Conservation (phyloP, 2,113 vertebrate genomes). For the Pseudonaja textilis region DNA sequence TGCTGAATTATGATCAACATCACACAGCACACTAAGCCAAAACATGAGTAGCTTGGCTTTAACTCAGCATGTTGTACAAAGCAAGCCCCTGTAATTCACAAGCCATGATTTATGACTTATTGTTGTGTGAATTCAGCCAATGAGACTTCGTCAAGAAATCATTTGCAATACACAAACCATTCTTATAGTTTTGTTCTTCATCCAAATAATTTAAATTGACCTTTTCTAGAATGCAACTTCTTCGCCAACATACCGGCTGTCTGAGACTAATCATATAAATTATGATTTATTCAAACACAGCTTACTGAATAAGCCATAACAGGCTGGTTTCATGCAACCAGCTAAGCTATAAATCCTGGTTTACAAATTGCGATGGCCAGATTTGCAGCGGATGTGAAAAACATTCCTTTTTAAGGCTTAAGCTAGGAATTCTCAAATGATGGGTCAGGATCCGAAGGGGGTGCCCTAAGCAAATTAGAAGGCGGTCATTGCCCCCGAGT, state of each 20-base stretch:
- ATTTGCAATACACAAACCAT: neutral
- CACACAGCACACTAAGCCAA: neutral
- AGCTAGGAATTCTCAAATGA: neutral
- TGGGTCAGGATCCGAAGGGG: neutral
- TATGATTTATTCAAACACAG: neutral
- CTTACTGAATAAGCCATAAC: neutral
- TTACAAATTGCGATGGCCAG: neutral
- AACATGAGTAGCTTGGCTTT: neutral
- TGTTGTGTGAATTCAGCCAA: neutral
- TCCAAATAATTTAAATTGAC: neutral
- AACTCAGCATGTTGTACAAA: neutral
- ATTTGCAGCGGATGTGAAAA: neutral
- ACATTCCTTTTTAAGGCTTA: neutral
- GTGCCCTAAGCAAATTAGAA: neutral
- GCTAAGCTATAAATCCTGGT: neutral
- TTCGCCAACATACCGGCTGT: neutral
- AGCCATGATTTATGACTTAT: neutral
- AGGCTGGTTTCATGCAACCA: neutral
- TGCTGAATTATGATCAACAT: neutral
- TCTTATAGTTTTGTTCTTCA: neutral
- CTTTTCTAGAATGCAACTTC: neutral
- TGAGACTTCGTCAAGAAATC: neutral
- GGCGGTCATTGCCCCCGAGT: neutral
- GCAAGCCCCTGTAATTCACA: neutral
- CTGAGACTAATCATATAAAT: neutral